These are phyloP conservation scores for Xyrauchen texanus DNA, from an alignment of 2,113 vertebrate genomes.

Conservation along the genomic window DNA sequence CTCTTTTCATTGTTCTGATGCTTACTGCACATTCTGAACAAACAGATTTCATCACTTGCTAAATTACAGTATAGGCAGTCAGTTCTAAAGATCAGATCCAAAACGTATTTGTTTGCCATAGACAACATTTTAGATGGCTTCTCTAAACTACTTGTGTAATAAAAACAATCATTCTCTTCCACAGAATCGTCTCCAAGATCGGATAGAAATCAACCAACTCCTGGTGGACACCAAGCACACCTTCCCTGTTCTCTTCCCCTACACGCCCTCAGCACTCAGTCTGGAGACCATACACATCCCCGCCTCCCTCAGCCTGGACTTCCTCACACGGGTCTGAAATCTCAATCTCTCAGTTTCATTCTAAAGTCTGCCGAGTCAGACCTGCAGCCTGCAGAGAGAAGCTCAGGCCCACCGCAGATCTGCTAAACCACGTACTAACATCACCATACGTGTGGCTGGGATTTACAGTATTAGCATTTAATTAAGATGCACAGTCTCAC, in stretches of 20 bases:
- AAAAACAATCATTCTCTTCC: constrained; percentile 19
- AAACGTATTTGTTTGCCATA: too few relatives aligned
- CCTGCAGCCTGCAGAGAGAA: background rate
- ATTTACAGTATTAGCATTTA: too few relatives aligned
- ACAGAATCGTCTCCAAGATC: constrained; percentile 81
- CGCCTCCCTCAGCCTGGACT: constrained; percentile 83
- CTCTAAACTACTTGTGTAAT: background rate
- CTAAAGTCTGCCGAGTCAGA: background rate
- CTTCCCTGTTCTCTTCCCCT: constrained; percentile 91
- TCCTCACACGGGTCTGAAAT: constrained; percentile 83
- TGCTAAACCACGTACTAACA: constrained; percentile 22
- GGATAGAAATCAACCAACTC: constrained; percentile 84
- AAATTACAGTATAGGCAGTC: too few relatives aligned
- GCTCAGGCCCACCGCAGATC: background rate
- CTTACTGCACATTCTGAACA: too few relatives aligned
- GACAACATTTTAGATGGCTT: too few relatives aligned
- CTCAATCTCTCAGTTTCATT: constrained; percentile 14
- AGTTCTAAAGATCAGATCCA: too few relatives aligned
- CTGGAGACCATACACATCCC: constrained; percentile 91
- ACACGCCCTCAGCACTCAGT: constrained; percentile 87
- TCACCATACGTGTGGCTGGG: background rate
- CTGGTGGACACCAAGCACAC: constrained; percentile 88
- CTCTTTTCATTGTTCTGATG: too few relatives aligned
- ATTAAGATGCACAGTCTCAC: constrained; percentile 1
- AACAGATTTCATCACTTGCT: too few relatives aligned